These are phyloP conservation scores for Semicossyphus pulcher DNA, from an alignment of 2,113 vertebrate species.

Conservation along the genomic window DNA sequence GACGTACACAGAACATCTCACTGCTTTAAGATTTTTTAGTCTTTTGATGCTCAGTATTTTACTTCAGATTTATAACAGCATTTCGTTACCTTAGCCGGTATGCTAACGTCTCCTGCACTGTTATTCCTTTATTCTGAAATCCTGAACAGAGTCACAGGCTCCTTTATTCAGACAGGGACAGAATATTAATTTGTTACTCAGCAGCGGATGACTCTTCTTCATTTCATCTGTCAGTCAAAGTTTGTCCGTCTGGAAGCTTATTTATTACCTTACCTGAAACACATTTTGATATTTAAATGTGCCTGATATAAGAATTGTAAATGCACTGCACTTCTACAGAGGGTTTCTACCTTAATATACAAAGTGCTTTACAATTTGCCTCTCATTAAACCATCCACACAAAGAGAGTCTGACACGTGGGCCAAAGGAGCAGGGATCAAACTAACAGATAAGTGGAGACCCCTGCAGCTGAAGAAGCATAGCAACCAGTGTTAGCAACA, in stretches of 20 bases:
- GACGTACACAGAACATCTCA: slow-evolving; percentile 21
- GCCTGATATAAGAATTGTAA: not conserved
- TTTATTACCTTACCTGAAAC: not conserved
- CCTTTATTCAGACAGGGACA: not conserved
- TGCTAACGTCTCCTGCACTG: not conserved
- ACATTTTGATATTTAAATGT: not conserved
- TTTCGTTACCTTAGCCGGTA: slow-evolving; percentile 26
- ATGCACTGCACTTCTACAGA: not conserved
- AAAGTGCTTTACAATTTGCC: not conserved
- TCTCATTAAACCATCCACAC: too few species aligned
- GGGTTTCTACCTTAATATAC: not conserved
- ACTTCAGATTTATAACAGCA: slow-evolving; percentile 4
- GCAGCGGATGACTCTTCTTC: not conserved
- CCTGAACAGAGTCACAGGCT: not conserved
- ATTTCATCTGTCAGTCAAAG: slow-evolving; percentile 8
- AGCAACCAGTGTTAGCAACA: too few species aligned
- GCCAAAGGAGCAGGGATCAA: too few species aligned
- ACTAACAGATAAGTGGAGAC: too few species aligned
- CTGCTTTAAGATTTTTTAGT: not conserved
- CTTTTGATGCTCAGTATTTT: slow-evolving; percentile 5
- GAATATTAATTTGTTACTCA: not conserved
- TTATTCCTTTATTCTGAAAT: not conserved
- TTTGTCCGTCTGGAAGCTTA: not conserved
- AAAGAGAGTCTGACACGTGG: too few species aligned
- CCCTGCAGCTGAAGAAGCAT: too few species aligned